Evolutionary conservation across 2,113 vertebrate species (phyloP), one percentile per base, ranked within the genome.

Genomic region (Maylandia zebra): DNA sequence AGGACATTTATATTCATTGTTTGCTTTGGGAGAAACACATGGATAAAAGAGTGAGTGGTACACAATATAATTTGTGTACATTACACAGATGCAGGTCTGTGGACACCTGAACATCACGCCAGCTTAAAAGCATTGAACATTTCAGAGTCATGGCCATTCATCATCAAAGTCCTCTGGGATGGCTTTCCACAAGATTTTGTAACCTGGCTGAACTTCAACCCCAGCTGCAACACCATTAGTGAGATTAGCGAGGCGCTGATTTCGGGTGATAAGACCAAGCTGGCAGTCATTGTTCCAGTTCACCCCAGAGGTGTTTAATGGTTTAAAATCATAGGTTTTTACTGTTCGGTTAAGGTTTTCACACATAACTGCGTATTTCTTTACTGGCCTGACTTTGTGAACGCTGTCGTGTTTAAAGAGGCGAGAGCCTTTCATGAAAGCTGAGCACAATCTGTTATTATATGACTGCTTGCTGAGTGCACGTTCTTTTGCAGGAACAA

Each of bases 11-110:
- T 64, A 32, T 32, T 71, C 50, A 82, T 1, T 86, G 84, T 93
- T 92, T 92, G 57, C 64, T 84, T 88, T 82, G 45, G 50, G 16
- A n/a, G 9, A 57, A 87, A 82, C 52, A 69, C 48, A 88, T 84
- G 83, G 41, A 53, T n/a, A 6, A 81, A 71, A 14, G 27, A n/a
- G 13, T 45, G 41, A 10, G 5, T 85, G 27, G 53, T 69, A 61
- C 71, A 17, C 32, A n/a, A 79, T 79, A 10, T 41, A 7, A 82
- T 83, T 78, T 27, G 64, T 84, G 64, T 48, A 45, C 4, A 7
- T 3, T 48, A 45, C 48, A n/a, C 36, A 59, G 17, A 34, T 16
- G 14, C 16, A 80, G 38, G 32, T 27, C 24, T 7, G 19, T 17
- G 52, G 45, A 78, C 16, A 86, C 24, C 7, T 69, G 8, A 85